Percentiles rank a stretch among this genome's conserved stretches.
These are phyloP conservation scores for Hypomecis atomaria DNA, from an alignment of 2,888 invertebrate species.

Conservation along the genomic window DNA sequence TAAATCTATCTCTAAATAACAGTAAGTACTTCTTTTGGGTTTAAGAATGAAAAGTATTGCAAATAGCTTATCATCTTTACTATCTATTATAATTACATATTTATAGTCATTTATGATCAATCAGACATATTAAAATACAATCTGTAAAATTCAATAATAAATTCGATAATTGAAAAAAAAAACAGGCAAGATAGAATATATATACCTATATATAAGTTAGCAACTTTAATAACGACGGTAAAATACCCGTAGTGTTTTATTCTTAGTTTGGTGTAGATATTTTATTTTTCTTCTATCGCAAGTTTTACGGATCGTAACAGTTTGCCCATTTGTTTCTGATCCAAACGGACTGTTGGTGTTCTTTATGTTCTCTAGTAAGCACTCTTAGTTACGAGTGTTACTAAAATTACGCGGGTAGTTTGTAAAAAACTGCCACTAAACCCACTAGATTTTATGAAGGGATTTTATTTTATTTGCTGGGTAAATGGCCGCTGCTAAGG, in stretches of 20 bases:
- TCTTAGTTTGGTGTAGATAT: slow-evolving; percentile 13
- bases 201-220: too few species aligned
- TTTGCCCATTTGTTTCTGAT: slow-evolving; percentile 27
- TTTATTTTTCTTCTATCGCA: slow-evolving; percentile 26
- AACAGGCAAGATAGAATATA: too few species aligned
- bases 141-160: too few species aligned
- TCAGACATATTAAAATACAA: background rate
- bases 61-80: too few species aligned
- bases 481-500: slow-evolving; percentile 12
- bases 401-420: slow-evolving; percentile 27
- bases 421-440: slow-evolving; percentile 28
- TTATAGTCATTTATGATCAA: too few species aligned
- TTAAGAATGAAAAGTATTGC: too few species aligned
- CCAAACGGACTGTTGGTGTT: slow-evolving; percentile 30
- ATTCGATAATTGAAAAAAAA: too few species aligned
- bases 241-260: background rate
- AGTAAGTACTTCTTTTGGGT: too few species aligned
- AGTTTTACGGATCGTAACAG: slow-evolving; percentile 29
- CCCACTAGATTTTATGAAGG: slow-evolving; percentile 18
- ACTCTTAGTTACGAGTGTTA: slow-evolving; percentile 30
- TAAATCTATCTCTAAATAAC: too few species aligned
- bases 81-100: too few species aligned
- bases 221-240: slow-evolving; percentile 1
- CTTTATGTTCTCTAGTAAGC: slow-evolving; percentile 30
- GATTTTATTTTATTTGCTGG: slow-evolving; percentile 24